phyloP scores from a whole-genome alignment of 2,113 vertebrate species.

The Otocyon megalotis region DNA sequence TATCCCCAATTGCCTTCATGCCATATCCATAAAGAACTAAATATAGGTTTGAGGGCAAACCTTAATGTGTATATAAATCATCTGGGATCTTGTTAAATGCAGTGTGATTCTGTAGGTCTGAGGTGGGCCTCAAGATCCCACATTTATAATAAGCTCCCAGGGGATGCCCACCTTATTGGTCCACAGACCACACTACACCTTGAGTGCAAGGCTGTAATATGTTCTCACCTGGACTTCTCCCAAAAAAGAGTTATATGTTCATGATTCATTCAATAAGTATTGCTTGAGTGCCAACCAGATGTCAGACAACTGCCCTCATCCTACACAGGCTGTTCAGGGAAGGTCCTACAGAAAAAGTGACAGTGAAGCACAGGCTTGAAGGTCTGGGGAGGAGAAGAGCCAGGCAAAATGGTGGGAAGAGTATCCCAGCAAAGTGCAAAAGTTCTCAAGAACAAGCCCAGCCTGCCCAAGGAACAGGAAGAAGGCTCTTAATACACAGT shows the following conservation, averaged over 20 bases:
- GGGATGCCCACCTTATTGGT: neutral
- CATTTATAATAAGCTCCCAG: neutral
- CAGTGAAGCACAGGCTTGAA: neutral
- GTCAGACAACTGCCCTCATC: neutral
- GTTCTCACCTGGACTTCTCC: neutral
- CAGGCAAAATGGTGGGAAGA: neutral
- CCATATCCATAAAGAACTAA: neutral
- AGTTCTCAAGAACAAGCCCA: neutral
- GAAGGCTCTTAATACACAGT: neutral
- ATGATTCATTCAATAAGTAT: neutral
- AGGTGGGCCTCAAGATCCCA: neutral
- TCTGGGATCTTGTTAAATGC: neutral
- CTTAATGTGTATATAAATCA: neutral
- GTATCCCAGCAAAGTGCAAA: neutral
- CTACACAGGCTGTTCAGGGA: neutral
- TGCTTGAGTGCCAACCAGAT: neutral
- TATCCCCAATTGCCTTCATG: neutral
- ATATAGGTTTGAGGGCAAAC: neutral
- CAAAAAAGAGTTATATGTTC: neutral
- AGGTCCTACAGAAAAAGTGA: neutral
- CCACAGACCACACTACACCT: neutral
- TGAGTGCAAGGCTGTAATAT: neutral
- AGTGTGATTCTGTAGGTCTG: neutral
- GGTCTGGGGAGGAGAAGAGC: neutral
- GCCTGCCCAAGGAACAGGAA: neutral